phyloP scores from a whole-genome alignment of 2,888 invertebrate species.

The Chaetogeoica ovagalla region DNA sequence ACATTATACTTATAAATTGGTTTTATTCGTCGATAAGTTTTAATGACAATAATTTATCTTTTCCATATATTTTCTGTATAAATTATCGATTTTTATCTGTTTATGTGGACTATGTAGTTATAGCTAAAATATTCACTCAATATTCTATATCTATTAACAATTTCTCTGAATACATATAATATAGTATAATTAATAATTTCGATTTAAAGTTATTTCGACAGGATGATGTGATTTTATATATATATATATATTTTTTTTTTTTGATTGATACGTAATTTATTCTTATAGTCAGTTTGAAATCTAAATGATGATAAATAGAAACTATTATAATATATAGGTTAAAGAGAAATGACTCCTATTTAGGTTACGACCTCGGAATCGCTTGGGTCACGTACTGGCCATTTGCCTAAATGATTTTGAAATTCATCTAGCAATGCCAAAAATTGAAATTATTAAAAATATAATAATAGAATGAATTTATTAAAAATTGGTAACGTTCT shows the following conservation, averaged over 20 bases:
- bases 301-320: constrained; percentile 2
- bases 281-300: neutral
- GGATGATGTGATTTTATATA: neutral
- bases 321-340: constrained; percentile 33
- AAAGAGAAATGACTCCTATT: constrained; percentile 48
- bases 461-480: constrained; percentile 17
- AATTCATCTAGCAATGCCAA: constrained; percentile 37
- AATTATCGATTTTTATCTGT: too few species aligned
- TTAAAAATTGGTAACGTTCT: neutral
- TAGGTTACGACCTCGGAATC: constrained; percentile 43
- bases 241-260: neutral
- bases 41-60: too few species aligned
- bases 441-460: constrained; percentile 43
- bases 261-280: neutral
- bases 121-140: too few species aligned
- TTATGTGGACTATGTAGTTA: too few species aligned
- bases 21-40: too few species aligned
- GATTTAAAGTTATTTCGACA: too few species aligned
- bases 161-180: too few species aligned
- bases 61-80: too few species aligned
- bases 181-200: too few species aligned
- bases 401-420: constrained; percentile 42
- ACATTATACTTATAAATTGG: too few species aligned
- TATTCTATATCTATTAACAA: neutral
- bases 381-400: constrained; percentile 28